Evolutionary conservation across 2,797 vertebrate species (phyloP).

Genomic region (Catharus ustulatus): DNA sequence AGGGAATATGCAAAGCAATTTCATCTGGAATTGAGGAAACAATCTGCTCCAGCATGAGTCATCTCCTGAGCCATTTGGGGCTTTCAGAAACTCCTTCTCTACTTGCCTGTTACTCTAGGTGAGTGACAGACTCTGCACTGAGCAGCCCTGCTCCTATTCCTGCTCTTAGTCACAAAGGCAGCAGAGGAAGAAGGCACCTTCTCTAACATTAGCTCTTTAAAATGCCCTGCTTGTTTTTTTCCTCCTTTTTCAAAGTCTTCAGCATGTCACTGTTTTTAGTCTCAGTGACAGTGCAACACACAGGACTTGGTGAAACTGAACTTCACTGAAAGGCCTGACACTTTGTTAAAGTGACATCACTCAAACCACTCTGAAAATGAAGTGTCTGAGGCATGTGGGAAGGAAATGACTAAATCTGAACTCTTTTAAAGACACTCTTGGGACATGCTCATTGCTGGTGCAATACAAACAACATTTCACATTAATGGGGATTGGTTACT

Average conservation of each 20-base stretch:
- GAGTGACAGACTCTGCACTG: background rate
- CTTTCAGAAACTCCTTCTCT: conserved; percentile 17
- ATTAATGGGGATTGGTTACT: background rate
- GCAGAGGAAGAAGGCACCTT: background rate
- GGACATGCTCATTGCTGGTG: background rate
- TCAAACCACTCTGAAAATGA: background rate
- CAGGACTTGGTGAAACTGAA: background rate
- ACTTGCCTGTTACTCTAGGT: background rate
- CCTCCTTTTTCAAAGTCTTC: background rate
- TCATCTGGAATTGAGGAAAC: conserved; percentile 63
- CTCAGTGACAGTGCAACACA: background rate
- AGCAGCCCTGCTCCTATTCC: background rate
- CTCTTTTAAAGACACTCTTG: conserved; percentile 12
- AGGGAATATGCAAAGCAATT: conserved; percentile 55
- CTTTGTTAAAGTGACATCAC: background rate
- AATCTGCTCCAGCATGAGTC: conserved; percentile 58
- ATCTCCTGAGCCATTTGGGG: conserved; percentile 54
- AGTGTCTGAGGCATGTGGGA: background rate
- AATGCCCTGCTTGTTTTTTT: background rate
- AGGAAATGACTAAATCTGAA: conserved; percentile 37
- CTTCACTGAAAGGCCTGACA: background rate
- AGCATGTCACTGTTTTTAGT: background rate
- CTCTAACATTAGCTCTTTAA: background rate
- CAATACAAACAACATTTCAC: background rate
- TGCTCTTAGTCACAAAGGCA: background rate